Percentiles rank a stretch among this genome's conserved stretches.
Conservation (phyloP, 2,113 vertebrate genomes). For the Strigops habroptila region DNA sequence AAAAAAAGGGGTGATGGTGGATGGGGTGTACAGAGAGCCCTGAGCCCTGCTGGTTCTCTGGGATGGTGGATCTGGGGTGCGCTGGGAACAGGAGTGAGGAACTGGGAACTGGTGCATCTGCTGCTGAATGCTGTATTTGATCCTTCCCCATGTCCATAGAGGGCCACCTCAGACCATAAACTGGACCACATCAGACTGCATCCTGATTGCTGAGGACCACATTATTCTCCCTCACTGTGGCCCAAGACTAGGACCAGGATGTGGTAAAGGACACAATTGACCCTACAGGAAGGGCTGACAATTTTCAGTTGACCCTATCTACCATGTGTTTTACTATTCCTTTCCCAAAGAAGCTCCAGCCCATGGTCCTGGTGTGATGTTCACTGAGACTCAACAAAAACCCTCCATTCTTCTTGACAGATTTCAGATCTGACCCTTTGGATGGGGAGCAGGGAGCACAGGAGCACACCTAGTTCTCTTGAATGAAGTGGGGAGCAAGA, state of each 20-base stretch:
- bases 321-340: neutral
- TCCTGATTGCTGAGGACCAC: neutral
- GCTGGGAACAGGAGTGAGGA: neutral
- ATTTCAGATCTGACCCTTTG: neutral
- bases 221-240: neutral
- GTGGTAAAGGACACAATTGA: neutral
- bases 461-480: fast-evolving
- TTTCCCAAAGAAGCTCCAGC: neutral
- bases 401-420: neutral
- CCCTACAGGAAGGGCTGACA: neutral
- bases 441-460: neutral
- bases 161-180: neutral
- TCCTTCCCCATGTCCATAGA: neutral
- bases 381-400: neutral
- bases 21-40: neutral
- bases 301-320: neutral
- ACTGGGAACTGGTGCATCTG: neutral
- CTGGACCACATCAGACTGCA: neutral
- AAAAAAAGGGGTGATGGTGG: neutral
- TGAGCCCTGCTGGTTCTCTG: neutral
- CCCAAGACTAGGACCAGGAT: neutral
- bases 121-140: neutral
- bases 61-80: fast-evolving
- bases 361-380: neutral
- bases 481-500: neutral